A percentile compares a stretch with the other conserved stretches of the same genome.
Conservation (phyloP, 2,888 invertebrate species). For the Acanthococcus lagerstroemiae region DNA sequence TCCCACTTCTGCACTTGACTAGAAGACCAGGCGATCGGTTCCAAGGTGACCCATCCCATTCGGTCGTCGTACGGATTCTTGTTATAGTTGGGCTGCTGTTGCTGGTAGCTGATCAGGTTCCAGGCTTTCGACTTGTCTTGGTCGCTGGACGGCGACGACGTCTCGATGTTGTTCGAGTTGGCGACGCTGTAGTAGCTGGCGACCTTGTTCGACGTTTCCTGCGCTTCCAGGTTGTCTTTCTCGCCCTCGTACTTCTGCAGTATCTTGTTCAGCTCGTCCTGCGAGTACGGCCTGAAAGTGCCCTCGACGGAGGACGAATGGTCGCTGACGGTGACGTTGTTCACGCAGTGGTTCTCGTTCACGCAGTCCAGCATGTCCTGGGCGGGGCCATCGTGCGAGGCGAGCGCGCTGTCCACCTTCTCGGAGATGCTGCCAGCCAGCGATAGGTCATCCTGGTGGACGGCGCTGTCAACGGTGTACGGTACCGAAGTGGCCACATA, state of each 20-base stretch:
- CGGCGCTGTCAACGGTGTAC: conserved; percentile 33
- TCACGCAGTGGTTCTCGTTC: conserved; percentile 25
- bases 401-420: conserved; percentile 11
- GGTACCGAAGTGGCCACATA: conserved; percentile 33
- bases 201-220: conserved; percentile 32
- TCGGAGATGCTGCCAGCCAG: background rate
- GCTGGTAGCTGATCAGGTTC: conserved; percentile 37
- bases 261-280: conserved; percentile 41
- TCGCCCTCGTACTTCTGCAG: conserved; percentile 36
- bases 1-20: conserved; percentile 74
- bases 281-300: conserved; percentile 44
- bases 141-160: conserved; percentile 19
- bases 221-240: conserved; percentile 32
- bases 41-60: conserved; percentile 66
- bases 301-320: conserved; percentile 38
- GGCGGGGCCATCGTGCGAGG: background rate
- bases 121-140: conserved; percentile 39
- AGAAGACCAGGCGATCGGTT: conserved; percentile 66
- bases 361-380: conserved; percentile 11
- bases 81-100: conserved; percentile 40
- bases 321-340: conserved; percentile 34
- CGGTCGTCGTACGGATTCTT: conserved; percentile 53
- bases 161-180: conserved; percentile 22
- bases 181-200: conserved; percentile 29
- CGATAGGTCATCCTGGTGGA: conserved; percentile 8